phyloP scores from a whole-genome alignment of 2,797 vertebrate species.

The Muscicapa striata region DNA sequence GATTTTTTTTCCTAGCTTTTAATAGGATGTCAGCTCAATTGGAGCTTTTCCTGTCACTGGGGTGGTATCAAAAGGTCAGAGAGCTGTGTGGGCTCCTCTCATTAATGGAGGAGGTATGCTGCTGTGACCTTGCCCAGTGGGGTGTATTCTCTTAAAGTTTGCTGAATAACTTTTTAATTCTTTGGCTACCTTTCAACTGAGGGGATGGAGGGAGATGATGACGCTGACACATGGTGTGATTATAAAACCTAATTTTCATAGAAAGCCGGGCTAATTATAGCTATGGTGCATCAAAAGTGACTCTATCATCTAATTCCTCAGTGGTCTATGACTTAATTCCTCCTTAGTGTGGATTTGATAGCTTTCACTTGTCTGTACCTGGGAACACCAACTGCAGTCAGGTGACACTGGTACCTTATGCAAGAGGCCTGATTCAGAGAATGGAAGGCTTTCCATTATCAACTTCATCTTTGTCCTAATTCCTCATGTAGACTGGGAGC shows the following conservation, averaged over 20 bases:
- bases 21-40: neutral
- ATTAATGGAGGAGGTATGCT: neutral
- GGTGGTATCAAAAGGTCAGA: neutral
- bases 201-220: neutral
- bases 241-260: constrained; percentile 21
- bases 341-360: neutral
- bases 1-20: neutral
- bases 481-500: neutral
- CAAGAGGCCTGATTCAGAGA: neutral
- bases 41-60: neutral
- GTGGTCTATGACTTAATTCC: neutral
- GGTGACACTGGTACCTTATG: neutral
- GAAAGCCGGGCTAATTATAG: constrained; percentile 19
- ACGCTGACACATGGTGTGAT: neutral
- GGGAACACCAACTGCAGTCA: neutral
- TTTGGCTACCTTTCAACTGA: neutral
- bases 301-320: neutral
- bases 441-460: neutral
- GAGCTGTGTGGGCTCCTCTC: neutral
- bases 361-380: neutral
- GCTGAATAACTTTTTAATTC: neutral
- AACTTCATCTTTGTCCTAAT: neutral
- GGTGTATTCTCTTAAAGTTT: neutral
- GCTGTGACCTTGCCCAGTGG: neutral
- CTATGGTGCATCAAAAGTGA: neutral